Conservation (phyloP, 2,797 vertebrate genomes). For the Coilia nasus region DNA sequence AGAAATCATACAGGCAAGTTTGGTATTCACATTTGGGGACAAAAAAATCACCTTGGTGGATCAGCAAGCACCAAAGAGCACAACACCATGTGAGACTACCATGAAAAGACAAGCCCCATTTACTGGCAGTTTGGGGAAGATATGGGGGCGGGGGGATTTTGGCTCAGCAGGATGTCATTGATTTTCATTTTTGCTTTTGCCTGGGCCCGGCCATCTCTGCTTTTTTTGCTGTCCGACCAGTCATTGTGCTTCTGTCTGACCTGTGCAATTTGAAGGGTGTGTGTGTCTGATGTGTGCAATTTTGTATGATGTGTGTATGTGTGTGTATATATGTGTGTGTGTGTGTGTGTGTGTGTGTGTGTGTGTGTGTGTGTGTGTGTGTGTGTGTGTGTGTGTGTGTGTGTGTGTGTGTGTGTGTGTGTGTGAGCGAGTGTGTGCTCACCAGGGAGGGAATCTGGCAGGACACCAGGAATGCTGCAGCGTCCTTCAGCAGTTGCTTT, state of each 20-base stretch:
- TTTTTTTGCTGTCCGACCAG: background rate
- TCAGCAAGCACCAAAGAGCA: too few relatives aligned
- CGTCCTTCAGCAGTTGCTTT: conserved; percentile 95
- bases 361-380: too few relatives aligned
- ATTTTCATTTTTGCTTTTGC: background rate
- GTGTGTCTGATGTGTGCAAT: background rate
- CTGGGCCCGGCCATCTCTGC: background rate
- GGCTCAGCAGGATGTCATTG: background rate
- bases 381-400: background rate
- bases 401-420: background rate
- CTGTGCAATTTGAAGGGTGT: background rate
- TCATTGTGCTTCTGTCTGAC: background rate
- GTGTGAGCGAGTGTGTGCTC: conserved; percentile 58
- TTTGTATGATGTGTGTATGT: too few relatives aligned
- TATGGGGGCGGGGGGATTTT: background rate
- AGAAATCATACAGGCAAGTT: too few relatives aligned
- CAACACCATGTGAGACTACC: too few relatives aligned
- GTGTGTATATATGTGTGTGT: too few relatives aligned
- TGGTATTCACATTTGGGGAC: too few relatives aligned
- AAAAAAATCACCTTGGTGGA: too few relatives aligned
- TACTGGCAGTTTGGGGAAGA: background rate
- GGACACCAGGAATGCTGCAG: conserved; percentile 90
- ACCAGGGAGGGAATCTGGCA: conserved; percentile 97
- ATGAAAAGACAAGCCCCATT: too few relatives aligned
- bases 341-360: too few relatives aligned